phyloP scores from a whole-genome alignment of 2,113 vertebrate species.

The Vulpes ferrilata region DNA sequence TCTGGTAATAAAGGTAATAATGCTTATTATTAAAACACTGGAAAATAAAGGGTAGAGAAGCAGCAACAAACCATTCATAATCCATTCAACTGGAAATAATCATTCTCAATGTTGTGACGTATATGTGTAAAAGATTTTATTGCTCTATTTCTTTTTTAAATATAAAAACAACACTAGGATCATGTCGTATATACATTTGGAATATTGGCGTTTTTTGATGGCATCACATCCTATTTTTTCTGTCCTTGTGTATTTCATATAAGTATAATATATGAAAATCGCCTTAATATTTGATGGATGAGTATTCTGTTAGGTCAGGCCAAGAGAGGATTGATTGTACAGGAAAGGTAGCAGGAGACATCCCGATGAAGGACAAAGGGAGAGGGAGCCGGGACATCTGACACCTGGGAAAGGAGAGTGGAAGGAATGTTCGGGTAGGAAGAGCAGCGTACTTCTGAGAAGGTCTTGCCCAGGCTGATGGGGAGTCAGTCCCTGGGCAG shows the following conservation, averaged over 20 bases:
- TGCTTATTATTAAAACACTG: background rate
- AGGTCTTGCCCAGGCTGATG: background rate
- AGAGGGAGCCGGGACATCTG: background rate
- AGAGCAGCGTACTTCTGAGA: background rate
- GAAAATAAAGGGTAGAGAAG: constrained; percentile 1
- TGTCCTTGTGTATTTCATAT: constrained; percentile 12
- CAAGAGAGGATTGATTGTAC: background rate
- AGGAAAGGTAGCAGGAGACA: background rate
- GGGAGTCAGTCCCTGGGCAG: background rate
- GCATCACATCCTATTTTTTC: background rate
- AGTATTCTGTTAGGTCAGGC: background rate
- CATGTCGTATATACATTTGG: constrained; percentile 9
- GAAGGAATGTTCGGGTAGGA: background rate
- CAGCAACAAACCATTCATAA: background rate
- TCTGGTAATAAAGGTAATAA: constrained; percentile 27
- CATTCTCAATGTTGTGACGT: background rate
- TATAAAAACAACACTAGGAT: background rate
- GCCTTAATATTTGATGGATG: background rate
- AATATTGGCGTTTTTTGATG: background rate
- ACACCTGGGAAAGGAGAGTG: background rate
- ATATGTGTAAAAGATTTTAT: background rate
- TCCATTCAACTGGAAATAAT: background rate
- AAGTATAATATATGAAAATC: constrained; percentile 2
- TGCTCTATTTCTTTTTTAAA: background rate
- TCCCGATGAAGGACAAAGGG: background rate